phyloP scores from a whole-genome alignment of 2,797 vertebrate species.

The Arctocebus calabarensis region DNA sequence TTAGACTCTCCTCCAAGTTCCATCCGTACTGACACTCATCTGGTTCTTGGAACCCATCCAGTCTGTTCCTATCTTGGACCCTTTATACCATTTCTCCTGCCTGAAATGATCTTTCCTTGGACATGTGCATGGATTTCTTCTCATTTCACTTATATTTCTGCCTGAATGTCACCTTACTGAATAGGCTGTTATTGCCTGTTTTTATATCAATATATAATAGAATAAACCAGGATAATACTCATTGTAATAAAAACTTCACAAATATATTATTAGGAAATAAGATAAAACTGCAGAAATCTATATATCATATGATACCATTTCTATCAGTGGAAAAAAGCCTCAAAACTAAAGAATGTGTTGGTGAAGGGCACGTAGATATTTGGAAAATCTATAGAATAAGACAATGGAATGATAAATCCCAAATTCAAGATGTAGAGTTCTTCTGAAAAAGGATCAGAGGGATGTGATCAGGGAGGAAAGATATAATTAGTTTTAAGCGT shows the following conservation, averaged over 20 bases:
- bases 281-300: neutral
- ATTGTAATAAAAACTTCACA: neutral
- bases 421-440: neutral
- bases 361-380: neutral
- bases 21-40: neutral
- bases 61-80: neutral
- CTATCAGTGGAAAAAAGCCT: neutral
- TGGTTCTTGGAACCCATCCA: neutral
- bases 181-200: neutral
- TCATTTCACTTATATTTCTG: neutral
- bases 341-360: neutral
- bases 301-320: neutral
- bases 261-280: neutral
- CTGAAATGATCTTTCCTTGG: neutral
- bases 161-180: neutral
- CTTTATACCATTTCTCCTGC: neutral
- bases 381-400: neutral
- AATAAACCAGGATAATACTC: neutral
- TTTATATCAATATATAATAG: no score
- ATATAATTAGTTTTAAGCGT: neutral
- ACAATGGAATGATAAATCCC: neutral
- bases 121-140: neutral
- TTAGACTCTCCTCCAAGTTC: neutral
- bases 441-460: neutral
- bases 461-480: neutral